Evolutionary conservation across 2,888 invertebrate genomes (phyloP).

Genomic region (Apodemia mormo): DNA sequence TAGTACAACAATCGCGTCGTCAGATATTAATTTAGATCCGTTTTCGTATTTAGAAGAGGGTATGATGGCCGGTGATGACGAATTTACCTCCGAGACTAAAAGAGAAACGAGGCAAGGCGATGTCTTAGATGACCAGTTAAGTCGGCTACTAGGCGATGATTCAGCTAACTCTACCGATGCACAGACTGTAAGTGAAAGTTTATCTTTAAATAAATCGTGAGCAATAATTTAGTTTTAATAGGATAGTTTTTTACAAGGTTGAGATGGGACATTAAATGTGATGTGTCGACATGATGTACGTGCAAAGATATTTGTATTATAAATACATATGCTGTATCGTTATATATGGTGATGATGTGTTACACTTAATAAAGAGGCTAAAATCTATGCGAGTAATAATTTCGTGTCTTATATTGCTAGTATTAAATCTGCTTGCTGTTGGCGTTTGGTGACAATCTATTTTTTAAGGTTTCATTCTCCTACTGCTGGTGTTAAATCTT

Average conservation of each 20-base stretch:
- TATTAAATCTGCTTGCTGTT: neutral
- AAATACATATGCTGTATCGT: conserved; percentile 22
- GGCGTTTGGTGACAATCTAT: neutral
- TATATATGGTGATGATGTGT: conserved; percentile 18
- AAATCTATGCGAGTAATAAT: conserved; percentile 25
- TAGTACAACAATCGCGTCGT: conserved; percentile 75
- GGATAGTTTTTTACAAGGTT: conserved; percentile 50
- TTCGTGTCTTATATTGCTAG: conserved; percentile 16
- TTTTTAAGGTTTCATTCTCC: neutral
- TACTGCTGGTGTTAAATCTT: neutral
- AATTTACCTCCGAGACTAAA: conserved; percentile 56
- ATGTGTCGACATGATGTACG: conserved; percentile 20
- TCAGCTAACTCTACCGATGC: conserved; percentile 61
- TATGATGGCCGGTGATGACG: conserved; percentile 72
- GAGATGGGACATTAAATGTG: conserved; percentile 46
- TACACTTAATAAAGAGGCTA: conserved; percentile 33
- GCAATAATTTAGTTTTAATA: conserved; percentile 55
- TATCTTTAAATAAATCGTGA: conserved; percentile 62
- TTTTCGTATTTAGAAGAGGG: conserved; percentile 77
- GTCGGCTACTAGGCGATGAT: conserved; percentile 64
- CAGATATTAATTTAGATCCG: conserved; percentile 78
- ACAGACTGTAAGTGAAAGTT: conserved; percentile 65
- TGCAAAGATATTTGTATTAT: conserved; percentile 28
- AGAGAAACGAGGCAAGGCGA: conserved; percentile 50
- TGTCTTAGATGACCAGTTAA: conserved; percentile 60